Evolutionary conservation across 2,113 vertebrate genomes (phyloP).

Genomic region (Delphinapterus leucas): DNA sequence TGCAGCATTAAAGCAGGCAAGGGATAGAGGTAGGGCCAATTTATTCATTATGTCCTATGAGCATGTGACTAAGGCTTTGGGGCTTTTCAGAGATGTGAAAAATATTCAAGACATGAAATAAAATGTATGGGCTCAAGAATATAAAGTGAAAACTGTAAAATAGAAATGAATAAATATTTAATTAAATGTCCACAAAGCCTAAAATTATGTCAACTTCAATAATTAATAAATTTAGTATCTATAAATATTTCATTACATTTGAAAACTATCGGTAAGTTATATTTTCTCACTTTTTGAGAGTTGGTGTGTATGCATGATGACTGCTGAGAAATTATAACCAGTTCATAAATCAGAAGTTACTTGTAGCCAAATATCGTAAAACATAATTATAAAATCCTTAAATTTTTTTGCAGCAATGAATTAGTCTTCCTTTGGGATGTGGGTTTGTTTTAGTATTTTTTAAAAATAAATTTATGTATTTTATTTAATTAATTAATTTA

Average conservation of each 20-base stretch:
- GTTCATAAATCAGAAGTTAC: conserved; percentile 60
- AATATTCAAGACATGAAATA: conserved; percentile 46
- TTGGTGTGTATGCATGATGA: not conserved
- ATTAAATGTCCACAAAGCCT: conserved; percentile 46
- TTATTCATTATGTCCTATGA: not conserved
- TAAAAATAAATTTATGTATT: too few relatives aligned
- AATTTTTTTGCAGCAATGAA: conserved; percentile 11
- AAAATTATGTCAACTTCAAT: conserved; percentile 51
- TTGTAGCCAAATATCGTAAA: conserved; percentile 64
- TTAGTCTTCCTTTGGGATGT: conserved; percentile 38
- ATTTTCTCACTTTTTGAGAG: conserved; percentile 42
- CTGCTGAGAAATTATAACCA: conserved; percentile 52
- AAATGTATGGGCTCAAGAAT: conserved; percentile 52
- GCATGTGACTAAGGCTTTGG: conserved; percentile 33
- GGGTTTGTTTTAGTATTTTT: conserved; percentile 42
- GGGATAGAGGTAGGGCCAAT: not conserved
- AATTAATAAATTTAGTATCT: conserved; percentile 53
- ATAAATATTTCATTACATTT: conserved; percentile 55
- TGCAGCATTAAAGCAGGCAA: not conserved
- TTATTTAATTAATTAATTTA: too few relatives aligned
- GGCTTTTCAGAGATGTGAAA: conserved; percentile 37
- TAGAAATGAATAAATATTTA: conserved; percentile 54
- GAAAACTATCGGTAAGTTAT: conserved; percentile 47
- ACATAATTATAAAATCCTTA: conserved; percentile 56
- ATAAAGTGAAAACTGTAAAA: conserved; percentile 50